Evolutionary conservation across 2,113 vertebrate genomes (phyloP).

Genomic region (Eulemur macaco): DNA sequence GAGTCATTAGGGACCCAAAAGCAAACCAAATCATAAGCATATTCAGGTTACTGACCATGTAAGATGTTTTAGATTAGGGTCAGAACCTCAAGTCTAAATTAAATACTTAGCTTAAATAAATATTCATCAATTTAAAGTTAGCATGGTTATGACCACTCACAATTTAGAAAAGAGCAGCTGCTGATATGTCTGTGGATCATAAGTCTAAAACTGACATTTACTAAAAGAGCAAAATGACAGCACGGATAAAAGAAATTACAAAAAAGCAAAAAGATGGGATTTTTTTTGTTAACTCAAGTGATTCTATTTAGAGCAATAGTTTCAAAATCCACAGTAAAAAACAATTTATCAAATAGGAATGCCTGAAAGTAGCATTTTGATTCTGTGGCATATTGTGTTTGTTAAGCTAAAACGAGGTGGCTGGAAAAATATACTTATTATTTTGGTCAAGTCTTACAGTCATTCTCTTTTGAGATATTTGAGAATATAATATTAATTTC

Average conservation of each 20-base stretch:
- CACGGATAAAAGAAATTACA: background rate
- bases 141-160: background rate
- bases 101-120: constrained; percentile 46
- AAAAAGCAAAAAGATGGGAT: background rate
- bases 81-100: constrained; percentile 51
- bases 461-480: constrained; percentile 63
- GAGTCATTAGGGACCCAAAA: background rate
- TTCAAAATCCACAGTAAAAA: constrained; percentile 14
- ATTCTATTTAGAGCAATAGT: constrained; percentile 43
- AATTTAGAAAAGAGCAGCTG: background rate
- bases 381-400: background rate
- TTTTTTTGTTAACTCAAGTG: constrained; percentile 3
- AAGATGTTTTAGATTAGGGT: constrained; percentile 43
- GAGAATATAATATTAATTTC: constrained; percentile 60
- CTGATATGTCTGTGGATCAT: background rate
- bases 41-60: background rate
- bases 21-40: constrained; percentile 46
- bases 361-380: background rate
- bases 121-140: background rate
- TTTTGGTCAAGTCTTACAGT: constrained; percentile 50
- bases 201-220: background rate
- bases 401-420: background rate
- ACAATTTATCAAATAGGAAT: background rate
- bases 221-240: constrained; percentile 42
- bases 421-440: background rate